Percentiles rank a stretch among this genome's conserved stretches.
Evolutionary conservation across 2,888 invertebrate species (phyloP).

Genomic region (Cryptus armator): DNA sequence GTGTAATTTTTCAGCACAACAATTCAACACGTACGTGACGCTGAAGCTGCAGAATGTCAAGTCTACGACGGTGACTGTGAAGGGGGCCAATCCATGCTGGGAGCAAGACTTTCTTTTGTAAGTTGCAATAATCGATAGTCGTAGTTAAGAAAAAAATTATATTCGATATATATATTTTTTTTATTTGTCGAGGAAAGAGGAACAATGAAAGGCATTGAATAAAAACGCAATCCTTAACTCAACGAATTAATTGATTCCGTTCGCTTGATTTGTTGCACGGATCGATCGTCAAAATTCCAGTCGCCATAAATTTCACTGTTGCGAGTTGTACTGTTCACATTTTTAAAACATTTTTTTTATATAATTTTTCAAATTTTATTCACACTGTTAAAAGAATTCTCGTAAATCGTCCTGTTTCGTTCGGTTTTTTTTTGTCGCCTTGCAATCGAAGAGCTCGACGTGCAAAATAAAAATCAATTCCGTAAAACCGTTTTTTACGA

Average conservation of each 20-base stretch:
- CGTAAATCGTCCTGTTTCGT: no score
- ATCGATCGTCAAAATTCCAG: no score
- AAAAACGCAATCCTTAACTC: not conserved
- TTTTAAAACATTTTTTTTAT: no score
- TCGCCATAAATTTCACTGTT: no score
- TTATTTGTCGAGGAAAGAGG: conserved; percentile 12
- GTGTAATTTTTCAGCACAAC: conserved; percentile 89
- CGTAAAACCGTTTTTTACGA: no score
- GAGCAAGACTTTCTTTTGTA: conserved; percentile 99
- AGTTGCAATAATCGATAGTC: conserved; percentile 86
- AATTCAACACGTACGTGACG: conserved; percentile 98
- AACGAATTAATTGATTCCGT: not conserved
- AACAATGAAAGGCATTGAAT: not conserved
- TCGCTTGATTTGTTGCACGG: no score
- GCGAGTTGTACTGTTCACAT: no score
- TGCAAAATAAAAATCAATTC: no score
- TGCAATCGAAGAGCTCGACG: no score
- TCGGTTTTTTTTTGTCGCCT: no score
- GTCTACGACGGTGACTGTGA: conserved; percentile 98
- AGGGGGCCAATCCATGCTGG: conserved; percentile 98
- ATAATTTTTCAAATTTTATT: no score
- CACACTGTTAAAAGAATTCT: no score
- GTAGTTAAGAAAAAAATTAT: conserved; percentile 12
- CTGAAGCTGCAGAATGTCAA: conserved; percentile 99
- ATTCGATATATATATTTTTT: not conserved